These are phyloP conservation scores for Tichodroma muraria DNA, from an alignment of 2,113 vertebrate species.

Conservation along the genomic window DNA sequence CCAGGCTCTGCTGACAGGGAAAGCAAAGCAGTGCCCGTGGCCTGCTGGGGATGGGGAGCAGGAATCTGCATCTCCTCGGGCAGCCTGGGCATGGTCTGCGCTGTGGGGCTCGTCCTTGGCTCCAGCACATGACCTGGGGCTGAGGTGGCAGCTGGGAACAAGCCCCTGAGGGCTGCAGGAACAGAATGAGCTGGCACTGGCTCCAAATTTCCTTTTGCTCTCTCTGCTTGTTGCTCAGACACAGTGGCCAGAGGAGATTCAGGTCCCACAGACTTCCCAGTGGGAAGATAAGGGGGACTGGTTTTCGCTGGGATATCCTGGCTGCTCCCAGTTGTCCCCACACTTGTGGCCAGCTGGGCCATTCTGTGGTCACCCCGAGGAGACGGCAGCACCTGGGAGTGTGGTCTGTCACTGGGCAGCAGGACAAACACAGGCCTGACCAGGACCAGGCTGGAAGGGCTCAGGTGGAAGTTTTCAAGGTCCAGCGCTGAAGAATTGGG, in stretches of 20 bases:
- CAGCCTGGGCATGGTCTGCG: not conserved
- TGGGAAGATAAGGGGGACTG: not conserved
- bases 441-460: not conserved
- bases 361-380: not conserved
- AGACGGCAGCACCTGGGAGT: not conserved
- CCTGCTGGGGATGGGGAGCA: not conserved
- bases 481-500: not conserved
- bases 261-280: not conserved
- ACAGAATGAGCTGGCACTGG: not conserved
- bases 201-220: not conserved
- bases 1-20: not conserved
- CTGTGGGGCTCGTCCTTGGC: not conserved
- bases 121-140: not conserved
- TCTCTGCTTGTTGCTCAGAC: not conserved
- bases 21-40: not conserved
- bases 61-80: not conserved
- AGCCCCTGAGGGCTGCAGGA: not conserved
- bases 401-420: not conserved
- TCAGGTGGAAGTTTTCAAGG: not conserved
- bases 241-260: accelerated
- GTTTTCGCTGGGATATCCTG: not conserved
- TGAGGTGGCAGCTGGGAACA: not conserved
- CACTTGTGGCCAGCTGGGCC: not conserved
- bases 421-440: conserved; percentile 38
- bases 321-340: not conserved